Base-by-base conservation (phyloP, 2,113 vertebrate genomes). In the Neogobius melanostomus region DNA sequence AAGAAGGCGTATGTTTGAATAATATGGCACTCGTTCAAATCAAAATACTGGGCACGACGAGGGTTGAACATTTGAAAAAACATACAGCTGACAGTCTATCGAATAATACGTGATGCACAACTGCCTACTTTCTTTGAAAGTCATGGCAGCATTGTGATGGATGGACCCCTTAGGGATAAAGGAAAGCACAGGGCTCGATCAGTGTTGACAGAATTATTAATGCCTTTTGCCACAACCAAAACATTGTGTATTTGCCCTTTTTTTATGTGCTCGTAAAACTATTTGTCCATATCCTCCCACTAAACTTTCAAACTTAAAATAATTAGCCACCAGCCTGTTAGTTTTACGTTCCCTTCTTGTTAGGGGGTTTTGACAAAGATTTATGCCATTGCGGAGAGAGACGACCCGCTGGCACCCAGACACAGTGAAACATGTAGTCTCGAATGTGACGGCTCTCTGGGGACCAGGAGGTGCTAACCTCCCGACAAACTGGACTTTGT, bases 391-490 rank as follows among this genome's bases (percentile, higher is more conserved):
- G 59, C 72, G 15, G 10, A 47, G 50, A 72, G 60, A 74, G 83
- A 51, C 68, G 76, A 79, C 71, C 77, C 45, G 43, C 45, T 48
- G 7, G 50, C 65, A 52, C 80, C 53, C 66, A 81, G 77, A 76
- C 79, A 11, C 28, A 70, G 54, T 53, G 47, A 69, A 76, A 77
- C 68, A 50, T 70, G 72, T 50, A 51, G 44, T 62, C 67, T 65
- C 42, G 45, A 16, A 53, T 71, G 28, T 16, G 46, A 81, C 57
- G 66, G 74, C 64, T 72, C 89, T 74, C 81, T 28, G 1, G 82
- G 77, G 80, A 72, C 50, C 43, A 42, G 68, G 72, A 76, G 83
- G 85, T 64, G 53, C 77, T 82, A 85, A 86, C 74, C 64, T 64
- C 57, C 48, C 53, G 72, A 77, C 82, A 80, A 76, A 83, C 81